Percentiles rank a stretch among this genome's conserved stretches.
phyloP scores from a whole-genome alignment of 2,113 vertebrate species.

The Ailurus styani region DNA sequence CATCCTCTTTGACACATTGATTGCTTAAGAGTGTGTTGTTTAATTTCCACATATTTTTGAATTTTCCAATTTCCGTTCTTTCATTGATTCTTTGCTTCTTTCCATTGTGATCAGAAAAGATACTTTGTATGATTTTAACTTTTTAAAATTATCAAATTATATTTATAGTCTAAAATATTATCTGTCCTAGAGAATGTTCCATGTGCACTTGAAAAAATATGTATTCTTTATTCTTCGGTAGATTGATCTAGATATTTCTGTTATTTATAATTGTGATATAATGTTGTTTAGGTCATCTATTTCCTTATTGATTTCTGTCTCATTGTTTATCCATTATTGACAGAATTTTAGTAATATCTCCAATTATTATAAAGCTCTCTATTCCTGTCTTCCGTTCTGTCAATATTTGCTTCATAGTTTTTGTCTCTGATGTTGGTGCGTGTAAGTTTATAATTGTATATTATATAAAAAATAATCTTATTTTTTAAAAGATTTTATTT shows the following conservation, averaged over 20 bases:
- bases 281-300: not conserved
- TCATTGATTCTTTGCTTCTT: not conserved
- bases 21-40: not conserved
- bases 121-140: not conserved
- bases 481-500: not conserved
- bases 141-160: not conserved
- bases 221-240: not conserved
- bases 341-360: not conserved
- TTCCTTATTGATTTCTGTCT: not conserved
- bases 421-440: not conserved
- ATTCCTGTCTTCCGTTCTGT: not conserved
- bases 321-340: not conserved
- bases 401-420: not conserved
- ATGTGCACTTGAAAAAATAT: not conserved
- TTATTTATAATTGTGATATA: not conserved
- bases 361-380: not conserved
- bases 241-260: not conserved
- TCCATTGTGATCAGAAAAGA: not conserved
- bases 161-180: not conserved
- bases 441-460: not conserved
- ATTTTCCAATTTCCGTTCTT: not conserved
- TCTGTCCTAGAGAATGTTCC: not conserved
- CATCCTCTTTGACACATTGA: not conserved
- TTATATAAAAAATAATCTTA: too few relatives aligned
- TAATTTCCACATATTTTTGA: not conserved